phyloP scores from a whole-genome alignment of 2,888 invertebrate species.

The Helobdella robusta region DNA sequence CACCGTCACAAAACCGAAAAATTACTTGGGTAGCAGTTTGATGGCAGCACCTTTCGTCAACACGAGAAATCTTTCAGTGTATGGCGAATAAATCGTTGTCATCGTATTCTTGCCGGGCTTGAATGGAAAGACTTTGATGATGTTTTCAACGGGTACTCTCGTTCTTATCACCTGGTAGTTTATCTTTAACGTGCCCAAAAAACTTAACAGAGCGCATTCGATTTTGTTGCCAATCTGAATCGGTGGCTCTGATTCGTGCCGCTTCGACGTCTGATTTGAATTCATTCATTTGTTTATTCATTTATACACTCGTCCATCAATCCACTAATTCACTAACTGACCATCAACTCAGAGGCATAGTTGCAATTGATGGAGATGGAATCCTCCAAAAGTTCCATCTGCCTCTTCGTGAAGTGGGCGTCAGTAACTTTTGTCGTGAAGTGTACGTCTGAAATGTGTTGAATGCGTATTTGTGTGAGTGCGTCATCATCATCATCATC shows the following conservation, averaged over 20 bases:
- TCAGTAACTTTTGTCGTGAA: not conserved
- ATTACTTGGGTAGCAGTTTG: conserved; percentile 11
- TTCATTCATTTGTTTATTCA: too few species aligned
- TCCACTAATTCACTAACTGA: not conserved
- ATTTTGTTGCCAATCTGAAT: conserved; percentile 98
- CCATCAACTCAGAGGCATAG: not conserved
- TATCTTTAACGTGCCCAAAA: conserved; percentile 55
- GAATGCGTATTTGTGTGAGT: too few species aligned
- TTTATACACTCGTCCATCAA: too few species aligned
- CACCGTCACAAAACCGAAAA: too few species aligned
- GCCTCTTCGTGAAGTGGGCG: not conserved
- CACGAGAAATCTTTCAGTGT: conserved; percentile 12
- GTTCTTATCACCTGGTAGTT: conserved; percentile 9
- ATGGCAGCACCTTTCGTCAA: conserved; percentile 16
- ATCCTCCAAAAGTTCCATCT: conserved; percentile 11
- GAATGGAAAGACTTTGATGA: conserved; percentile 5
- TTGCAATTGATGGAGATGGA: conserved; percentile 16
- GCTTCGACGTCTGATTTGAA: too few species aligned
- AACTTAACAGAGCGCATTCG: conserved; percentile 91
- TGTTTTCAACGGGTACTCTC: not conserved
- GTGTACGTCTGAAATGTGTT: too few species aligned
- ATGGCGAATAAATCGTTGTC: conserved; percentile 20
- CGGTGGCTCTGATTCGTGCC: too few species aligned
- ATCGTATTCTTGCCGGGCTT: not conserved
- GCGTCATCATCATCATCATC: not conserved